phyloP scores from a whole-genome alignment of 2,113 vertebrate species.

The Leptosomus discolor region DNA sequence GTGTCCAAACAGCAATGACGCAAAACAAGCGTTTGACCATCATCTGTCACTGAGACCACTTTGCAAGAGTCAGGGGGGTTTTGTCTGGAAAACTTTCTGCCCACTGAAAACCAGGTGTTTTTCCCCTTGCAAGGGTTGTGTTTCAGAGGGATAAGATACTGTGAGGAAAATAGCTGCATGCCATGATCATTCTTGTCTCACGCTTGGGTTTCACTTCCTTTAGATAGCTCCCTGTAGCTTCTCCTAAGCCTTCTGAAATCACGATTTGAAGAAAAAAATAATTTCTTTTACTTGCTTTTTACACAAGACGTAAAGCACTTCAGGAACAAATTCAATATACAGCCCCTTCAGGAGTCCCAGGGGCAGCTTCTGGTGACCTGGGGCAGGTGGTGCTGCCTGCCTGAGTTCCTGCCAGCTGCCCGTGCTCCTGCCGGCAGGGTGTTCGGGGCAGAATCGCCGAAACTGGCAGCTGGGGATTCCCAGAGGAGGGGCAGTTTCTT shows the following conservation, averaged over 20 bases:
- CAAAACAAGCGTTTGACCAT: background rate
- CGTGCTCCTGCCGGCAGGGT: background rate
- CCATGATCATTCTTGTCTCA: background rate
- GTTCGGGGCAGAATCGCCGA: background rate
- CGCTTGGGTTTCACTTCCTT: accelerated
- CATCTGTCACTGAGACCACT: background rate
- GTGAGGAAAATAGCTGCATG: background rate
- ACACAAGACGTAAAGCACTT: background rate
- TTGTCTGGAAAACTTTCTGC: background rate
- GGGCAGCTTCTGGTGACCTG: background rate
- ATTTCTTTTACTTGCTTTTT: background rate
- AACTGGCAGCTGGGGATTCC: background rate
- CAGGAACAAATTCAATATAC: background rate
- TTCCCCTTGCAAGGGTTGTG: background rate
- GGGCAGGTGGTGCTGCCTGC: background rate
- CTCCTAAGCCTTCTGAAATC: background rate
- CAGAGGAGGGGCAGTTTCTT: background rate
- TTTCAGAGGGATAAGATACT: background rate
- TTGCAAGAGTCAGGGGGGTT: background rate
- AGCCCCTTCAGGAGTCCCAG: background rate
- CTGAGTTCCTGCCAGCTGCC: background rate
- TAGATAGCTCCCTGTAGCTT: background rate
- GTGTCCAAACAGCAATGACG: background rate
- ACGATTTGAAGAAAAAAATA: background rate
- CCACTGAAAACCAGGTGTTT: background rate